phyloP scores from a whole-genome alignment of 2,113 vertebrate species.

The Malaclemys terrapin region DNA sequence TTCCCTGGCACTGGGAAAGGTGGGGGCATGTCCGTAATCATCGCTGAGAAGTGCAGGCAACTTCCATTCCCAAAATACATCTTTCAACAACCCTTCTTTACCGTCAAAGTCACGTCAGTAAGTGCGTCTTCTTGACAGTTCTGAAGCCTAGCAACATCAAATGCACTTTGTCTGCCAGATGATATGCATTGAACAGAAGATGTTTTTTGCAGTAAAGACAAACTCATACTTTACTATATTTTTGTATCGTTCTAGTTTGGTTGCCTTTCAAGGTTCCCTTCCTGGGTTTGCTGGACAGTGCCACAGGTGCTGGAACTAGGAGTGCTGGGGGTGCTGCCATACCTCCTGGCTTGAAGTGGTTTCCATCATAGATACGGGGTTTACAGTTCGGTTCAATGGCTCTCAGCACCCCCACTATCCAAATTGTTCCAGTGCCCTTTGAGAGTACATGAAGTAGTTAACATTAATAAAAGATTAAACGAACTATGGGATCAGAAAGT shows the following conservation, averaged over 20 bases:
- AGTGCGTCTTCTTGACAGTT: conserved; percentile 6
- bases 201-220: neutral
- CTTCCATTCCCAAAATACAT: conserved; percentile 11
- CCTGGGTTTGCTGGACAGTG: neutral
- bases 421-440: too few relatives aligned
- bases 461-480: conserved; percentile 41
- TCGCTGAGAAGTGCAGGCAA: conserved; percentile 34
- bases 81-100: conserved; percentile 6
- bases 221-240: neutral
- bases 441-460: conserved; percentile 20
- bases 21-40: neutral
- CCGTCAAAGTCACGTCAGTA: neutral
- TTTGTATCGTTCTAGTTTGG: conserved; percentile 18
- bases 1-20: conserved; percentile 28
- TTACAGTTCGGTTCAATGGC: too few relatives aligned
- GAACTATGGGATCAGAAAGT: conserved; percentile 2
- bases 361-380: too few relatives aligned
- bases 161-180: conserved; percentile 35
- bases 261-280: neutral
- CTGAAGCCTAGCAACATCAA: neutral
- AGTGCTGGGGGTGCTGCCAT: too few relatives aligned
- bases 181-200: neutral
- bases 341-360: too few relatives aligned
- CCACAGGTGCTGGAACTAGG: neutral
- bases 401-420: too few relatives aligned